phyloP scores from a whole-genome alignment of 1,140 invertebrate genomes.

The Zaprionus taronus region DNA sequence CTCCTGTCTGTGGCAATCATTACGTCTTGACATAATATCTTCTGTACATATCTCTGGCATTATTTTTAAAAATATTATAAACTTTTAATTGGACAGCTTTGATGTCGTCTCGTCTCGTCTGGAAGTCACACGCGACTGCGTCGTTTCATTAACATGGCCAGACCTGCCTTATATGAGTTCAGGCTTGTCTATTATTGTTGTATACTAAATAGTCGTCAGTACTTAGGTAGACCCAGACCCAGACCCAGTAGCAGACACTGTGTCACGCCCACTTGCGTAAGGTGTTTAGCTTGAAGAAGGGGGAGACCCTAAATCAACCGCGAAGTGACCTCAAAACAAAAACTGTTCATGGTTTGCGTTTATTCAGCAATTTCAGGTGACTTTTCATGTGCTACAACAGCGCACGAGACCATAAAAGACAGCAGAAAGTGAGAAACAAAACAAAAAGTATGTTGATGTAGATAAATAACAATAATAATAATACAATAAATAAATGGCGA shows the following conservation, averaged over 20 bases:
- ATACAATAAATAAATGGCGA: slow-evolving; percentile 29
- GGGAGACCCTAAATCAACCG: slow-evolving; percentile 45
- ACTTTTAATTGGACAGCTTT: slow-evolving; percentile 67
- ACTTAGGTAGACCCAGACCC: slow-evolving; percentile 37
- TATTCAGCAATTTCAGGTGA: slow-evolving; percentile 39
- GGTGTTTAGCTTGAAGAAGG: slow-evolving; percentile 7
- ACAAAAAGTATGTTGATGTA: slow-evolving; percentile 13
- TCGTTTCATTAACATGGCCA: slow-evolving; percentile 62
- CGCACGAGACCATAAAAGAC: slow-evolving; percentile 14
- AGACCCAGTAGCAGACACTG: slow-evolving; percentile 12
- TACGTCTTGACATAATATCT: slow-evolving; percentile 42
- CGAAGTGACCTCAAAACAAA: slow-evolving; percentile 60
- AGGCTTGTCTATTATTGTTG: slow-evolving; percentile 31
- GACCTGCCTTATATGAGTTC: slow-evolving; percentile 37
- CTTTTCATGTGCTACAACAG: slow-evolving; percentile 19
- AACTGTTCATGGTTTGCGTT: slow-evolving; percentile 45
- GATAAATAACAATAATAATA: slow-evolving; percentile 8
- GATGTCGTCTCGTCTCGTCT: slow-evolving; percentile 45
- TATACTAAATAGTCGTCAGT: slow-evolving; percentile 6
- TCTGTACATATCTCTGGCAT: slow-evolving; percentile 14
- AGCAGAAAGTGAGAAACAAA: slow-evolving; percentile 7
- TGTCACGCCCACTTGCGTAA: slow-evolving; percentile 58
- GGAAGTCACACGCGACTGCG: slow-evolving; percentile 69
- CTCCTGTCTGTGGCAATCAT: slow-evolving; percentile 19
- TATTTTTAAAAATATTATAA: slow-evolving; percentile 19